These are phyloP conservation scores for Gadopsis bispinosus DNA, from an alignment of 2,797 vertebrate genomes.

Conservation along the genomic window DNA sequence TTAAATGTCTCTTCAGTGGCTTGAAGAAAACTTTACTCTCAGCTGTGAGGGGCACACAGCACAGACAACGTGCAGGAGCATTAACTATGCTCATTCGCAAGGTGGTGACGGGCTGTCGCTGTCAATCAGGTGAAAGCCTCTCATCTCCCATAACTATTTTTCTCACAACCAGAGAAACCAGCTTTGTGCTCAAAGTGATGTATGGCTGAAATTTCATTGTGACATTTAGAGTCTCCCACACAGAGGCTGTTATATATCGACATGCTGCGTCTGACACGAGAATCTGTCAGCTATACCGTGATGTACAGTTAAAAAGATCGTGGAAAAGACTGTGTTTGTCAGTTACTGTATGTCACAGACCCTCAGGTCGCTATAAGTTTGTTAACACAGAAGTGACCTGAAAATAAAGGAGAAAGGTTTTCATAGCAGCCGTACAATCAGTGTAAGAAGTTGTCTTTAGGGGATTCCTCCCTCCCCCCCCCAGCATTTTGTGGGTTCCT, in stretches of 20 bases:
- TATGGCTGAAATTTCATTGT: slow-evolving; percentile 40
- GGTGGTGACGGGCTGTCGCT: slow-evolving; percentile 7
- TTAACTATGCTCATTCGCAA: slow-evolving; percentile 34
- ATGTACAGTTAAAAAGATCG: slow-evolving; percentile 37
- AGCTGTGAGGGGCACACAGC: slow-evolving; percentile 11
- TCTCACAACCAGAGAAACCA: slow-evolving; percentile 7
- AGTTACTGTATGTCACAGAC: slow-evolving; percentile 19
- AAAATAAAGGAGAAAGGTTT: slow-evolving; percentile 17
- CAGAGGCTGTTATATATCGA: slow-evolving; percentile 41
- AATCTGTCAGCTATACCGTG: slow-evolving; percentile 20
- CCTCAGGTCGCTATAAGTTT: background rate
- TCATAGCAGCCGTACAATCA: background rate
- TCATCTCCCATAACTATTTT: slow-evolving; percentile 10
- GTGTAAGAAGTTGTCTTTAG: background rate
- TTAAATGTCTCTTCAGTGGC: slow-evolving; percentile 51
- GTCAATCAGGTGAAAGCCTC: slow-evolving; percentile 17
- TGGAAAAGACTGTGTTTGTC: slow-evolving; percentile 40
- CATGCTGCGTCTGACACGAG: slow-evolving; percentile 9
- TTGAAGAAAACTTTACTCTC: slow-evolving; percentile 40
- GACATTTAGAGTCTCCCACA: slow-evolving; percentile 58
- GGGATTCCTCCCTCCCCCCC: background rate
- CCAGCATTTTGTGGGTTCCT: slow-evolving; percentile 16
- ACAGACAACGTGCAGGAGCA: slow-evolving; percentile 22
- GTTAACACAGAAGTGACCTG: background rate
- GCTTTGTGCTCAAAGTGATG: slow-evolving; percentile 28